Evolutionary conservation across 2,797 vertebrate species (phyloP), one percentile per base, ranked within the genome.

Genomic region (Alectoris magna): DNA sequence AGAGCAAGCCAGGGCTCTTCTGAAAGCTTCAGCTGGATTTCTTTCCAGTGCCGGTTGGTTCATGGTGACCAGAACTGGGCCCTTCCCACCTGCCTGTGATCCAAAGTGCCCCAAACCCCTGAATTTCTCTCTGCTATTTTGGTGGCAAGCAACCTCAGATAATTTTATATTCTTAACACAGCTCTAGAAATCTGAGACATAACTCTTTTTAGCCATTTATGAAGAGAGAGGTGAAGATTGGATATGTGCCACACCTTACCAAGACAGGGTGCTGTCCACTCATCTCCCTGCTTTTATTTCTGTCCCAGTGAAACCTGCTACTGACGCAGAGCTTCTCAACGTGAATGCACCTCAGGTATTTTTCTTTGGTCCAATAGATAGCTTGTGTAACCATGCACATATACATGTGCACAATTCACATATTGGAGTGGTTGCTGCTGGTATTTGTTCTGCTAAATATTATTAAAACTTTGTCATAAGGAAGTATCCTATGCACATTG

Each of bases 51-150:
- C 27, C 74, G 71, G 19, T 51, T 43, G 59, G n/a, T 38, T 14
- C 24, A 56, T n/a, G 31, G 29, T 29, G 23, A 34, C 15, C 7
- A 29, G 24, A 31, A 36, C 6, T 0, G 0, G 14, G n/a, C 7
- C 24, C 13, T 67, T 62, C 16, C 51, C 39, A 56, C 31, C 26
- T 18, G 6, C 24, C 24, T 22, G 44, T 18, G 24, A 10, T 3
- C 22, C 71, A 22, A 74, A 81, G n/a, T 14, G 71, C 9, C 64
- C 38, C 34, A 80, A 74, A 67, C 3, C 4, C 6, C 41, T 22
- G 9, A 10, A 7, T 34, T 77, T 63, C 19, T 34, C n/a, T 49
- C 18, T 62, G 1, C 9, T 53, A 14, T 60, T 76, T 66, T 53
- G 16, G 9, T 55, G 17, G 29, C 4, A 69, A 24, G 14, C 8